Conservation (phyloP, 2,113 vertebrate species). For the Panurus biarmicus region DNA sequence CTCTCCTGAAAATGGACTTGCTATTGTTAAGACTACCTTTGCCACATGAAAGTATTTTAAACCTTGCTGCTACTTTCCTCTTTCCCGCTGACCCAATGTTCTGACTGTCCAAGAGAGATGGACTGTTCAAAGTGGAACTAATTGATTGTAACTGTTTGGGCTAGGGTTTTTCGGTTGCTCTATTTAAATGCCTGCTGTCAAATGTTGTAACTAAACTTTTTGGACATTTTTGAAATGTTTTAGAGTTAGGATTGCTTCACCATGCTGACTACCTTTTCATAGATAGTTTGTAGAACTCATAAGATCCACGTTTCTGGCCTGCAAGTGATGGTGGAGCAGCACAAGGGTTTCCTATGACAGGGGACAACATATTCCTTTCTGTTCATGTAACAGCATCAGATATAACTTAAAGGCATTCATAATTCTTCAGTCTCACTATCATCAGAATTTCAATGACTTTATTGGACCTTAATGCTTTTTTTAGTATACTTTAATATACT, state of each 20-base stretch:
- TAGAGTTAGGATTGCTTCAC: not conserved
- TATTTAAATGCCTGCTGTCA: not conserved
- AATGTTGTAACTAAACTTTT: not conserved
- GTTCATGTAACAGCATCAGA: not conserved
- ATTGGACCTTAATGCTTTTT: not conserved
- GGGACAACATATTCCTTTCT: not conserved
- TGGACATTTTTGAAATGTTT: not conserved
- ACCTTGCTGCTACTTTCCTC: not conserved
- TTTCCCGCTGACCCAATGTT: fast-evolving
- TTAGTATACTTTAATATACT: not conserved
- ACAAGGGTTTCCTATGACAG: not conserved
- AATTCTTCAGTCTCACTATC: not conserved
- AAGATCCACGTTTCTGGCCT: not conserved
- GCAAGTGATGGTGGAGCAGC: not conserved
- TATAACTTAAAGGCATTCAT: not conserved
- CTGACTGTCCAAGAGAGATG: not conserved
- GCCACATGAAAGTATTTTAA: not conserved
- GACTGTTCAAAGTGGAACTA: not conserved
- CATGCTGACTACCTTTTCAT: not conserved
- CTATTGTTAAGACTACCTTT: not conserved
- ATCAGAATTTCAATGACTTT: not conserved
- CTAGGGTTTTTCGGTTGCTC: not conserved
- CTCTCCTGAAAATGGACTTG: not conserved
- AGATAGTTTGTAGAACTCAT: not conserved
- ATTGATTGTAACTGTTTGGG: not conserved